These are phyloP conservation scores for Alviniconcha marisindica DNA, from an alignment of 1,140 invertebrate species.

Conservation along the genomic window DNA sequence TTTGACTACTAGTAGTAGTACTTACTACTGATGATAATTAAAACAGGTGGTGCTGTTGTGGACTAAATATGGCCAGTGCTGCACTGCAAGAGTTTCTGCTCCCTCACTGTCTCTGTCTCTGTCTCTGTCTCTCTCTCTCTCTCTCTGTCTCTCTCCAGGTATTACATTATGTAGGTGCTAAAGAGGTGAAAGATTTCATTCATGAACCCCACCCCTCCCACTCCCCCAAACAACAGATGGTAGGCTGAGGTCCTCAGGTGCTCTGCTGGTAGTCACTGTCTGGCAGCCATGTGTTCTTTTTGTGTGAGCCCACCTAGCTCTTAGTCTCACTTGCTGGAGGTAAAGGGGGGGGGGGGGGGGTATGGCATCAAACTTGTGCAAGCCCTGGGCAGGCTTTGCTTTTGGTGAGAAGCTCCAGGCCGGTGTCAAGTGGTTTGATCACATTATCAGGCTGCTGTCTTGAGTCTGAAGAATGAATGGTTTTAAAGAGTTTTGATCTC, in stretches of 20 bases:
- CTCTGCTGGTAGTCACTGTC: not conserved
- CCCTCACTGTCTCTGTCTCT: not conserved
- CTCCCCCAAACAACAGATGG: not conserved
- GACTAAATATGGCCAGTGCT: not conserved
- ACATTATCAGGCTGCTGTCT: too few species aligned
- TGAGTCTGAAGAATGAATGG: too few species aligned
- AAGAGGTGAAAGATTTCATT: constrained; percentile 12
- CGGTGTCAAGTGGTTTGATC: too few species aligned
- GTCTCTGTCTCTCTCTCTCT: not conserved
- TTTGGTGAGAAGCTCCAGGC: not conserved
- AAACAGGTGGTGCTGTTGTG: too few species aligned
- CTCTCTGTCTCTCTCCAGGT: not conserved
- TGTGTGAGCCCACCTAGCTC: not conserved
- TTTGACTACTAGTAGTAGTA: not conserved
- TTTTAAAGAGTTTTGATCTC: too few species aligned
- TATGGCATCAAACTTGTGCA: not conserved
- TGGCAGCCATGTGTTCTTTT: not conserved
- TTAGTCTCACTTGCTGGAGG: not conserved
- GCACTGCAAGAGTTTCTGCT: not conserved
- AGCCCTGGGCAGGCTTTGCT: not conserved
- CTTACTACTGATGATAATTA: too few species aligned
- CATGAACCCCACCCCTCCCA: too few species aligned
- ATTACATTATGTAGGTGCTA: not conserved
- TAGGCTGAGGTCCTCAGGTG: not conserved
- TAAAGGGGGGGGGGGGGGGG: not conserved